Conservation (phyloP, 2,113 vertebrate genomes). For the Oncorhynchus keta region DNA sequence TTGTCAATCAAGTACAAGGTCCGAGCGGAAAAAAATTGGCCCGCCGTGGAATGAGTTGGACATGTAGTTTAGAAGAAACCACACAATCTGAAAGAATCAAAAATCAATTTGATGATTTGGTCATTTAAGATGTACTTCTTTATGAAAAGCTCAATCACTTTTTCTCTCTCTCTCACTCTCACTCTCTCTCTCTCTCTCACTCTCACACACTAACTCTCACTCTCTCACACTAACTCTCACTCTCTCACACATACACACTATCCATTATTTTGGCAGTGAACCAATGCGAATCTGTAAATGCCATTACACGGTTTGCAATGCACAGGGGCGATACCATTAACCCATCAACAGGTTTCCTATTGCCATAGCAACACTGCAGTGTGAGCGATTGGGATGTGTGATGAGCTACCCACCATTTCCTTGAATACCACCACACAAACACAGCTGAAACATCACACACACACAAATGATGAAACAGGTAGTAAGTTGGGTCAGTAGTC, state of each 20-base stretch:
- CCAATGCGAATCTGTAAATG: slow-evolving; percentile 37
- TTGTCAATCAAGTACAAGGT: no score
- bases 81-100: slow-evolving; percentile 8
- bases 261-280: neutral
- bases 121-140: no score
- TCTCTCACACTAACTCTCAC: neutral
- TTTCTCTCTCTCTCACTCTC: no score
- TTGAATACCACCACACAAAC: slow-evolving; percentile 53
- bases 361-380: slow-evolving; percentile 65
- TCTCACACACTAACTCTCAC: slow-evolving; percentile 30
- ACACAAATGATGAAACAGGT: slow-evolving; percentile 56
- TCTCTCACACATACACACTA: neutral
- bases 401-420: slow-evolving; percentile 56
- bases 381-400: slow-evolving; percentile 49
- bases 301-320: slow-evolving; percentile 22
- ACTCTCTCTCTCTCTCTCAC: neutral
- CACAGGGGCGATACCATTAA: slow-evolving; percentile 52
- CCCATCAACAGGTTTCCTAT: slow-evolving; percentile 69
- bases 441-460: slow-evolving; percentile 37
- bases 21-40: no score
- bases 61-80: neutral
- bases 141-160: slow-evolving; percentile 39
- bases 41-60: no score
- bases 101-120: no score
- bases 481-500: slow-evolving; percentile 37